Percentiles rank a stretch among this genome's conserved stretches.
phyloP scores from a whole-genome alignment of 1,140 invertebrate genomes.

The Scaptomyza pallida region DNA sequence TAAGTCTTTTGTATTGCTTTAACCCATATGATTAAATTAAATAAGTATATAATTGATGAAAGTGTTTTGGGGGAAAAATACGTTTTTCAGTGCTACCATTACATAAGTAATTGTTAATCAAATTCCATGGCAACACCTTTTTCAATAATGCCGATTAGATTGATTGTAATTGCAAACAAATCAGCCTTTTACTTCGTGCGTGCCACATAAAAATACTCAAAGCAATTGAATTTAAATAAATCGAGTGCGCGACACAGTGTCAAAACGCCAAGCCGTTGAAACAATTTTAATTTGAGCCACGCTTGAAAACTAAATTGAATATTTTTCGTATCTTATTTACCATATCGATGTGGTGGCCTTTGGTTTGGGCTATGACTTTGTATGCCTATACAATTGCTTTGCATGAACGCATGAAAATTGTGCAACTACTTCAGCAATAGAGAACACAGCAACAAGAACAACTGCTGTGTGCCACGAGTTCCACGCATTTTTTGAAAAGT shows the following conservation, averaged over 20 bases:
- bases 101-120: neutral
- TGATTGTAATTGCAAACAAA: neutral
- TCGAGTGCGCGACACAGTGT: constrained; percentile 38
- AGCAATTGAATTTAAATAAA: constrained; percentile 7
- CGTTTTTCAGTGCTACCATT: too few relatives aligned
- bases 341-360: constrained; percentile 68
- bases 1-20: constrained; percentile 62
- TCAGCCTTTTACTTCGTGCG: constrained; percentile 8
- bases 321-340: constrained; percentile 31
- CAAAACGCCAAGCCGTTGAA: constrained; percentile 44
- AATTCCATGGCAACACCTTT: too few relatives aligned
- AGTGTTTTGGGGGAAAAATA: too few relatives aligned
- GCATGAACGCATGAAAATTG: constrained; percentile 69
- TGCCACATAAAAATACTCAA: constrained; percentile 6
- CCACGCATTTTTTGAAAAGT: constrained; percentile 76
- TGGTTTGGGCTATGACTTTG: constrained; percentile 62
- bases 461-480: constrained; percentile 22
- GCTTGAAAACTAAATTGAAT: constrained; percentile 31
- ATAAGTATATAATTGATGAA: too few relatives aligned
- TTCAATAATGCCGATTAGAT: too few relatives aligned
- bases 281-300: constrained; percentile 51
- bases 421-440: constrained; percentile 40
- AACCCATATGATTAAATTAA: neutral
- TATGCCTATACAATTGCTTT: constrained; percentile 70
- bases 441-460: constrained; percentile 16